Percentiles rank a stretch among this genome's conserved stretches.
These are phyloP conservation scores for Echiichthys vipera DNA, from an alignment of 2,797 vertebrate species.

Conservation along the genomic window DNA sequence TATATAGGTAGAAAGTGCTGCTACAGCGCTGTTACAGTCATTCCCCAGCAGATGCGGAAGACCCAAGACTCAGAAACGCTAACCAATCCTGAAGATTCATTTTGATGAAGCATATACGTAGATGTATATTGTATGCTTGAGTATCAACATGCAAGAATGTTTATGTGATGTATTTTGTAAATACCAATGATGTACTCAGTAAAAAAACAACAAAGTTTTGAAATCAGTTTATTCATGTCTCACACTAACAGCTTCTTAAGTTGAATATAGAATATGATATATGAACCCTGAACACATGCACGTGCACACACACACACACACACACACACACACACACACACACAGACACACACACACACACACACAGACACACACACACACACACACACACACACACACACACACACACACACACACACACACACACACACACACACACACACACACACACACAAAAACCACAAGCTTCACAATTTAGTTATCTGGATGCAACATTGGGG, in stretches of 20 bases:
- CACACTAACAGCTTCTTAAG: neutral
- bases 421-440: conserved; percentile 13
- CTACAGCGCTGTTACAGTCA: too few relatives aligned
- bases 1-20: too few relatives aligned
- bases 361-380: conserved; percentile 4
- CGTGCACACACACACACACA: neutral
- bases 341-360: conserved; percentile 8
- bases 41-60: too few relatives aligned
- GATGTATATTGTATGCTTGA: neutral
- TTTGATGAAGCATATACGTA: neutral
- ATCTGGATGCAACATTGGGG: conserved; percentile 80
- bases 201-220: conserved; percentile 4
- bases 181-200: neutral
- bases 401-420: conserved; percentile 10
- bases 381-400: conserved; percentile 5
- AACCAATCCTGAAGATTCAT: neutral
- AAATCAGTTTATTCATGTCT: conserved; percentile 45
- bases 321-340: conserved; percentile 5
- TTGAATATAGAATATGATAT: neutral
- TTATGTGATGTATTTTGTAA: neutral
- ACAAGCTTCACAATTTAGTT: conserved; percentile 74
- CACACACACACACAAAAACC: conserved; percentile 56
- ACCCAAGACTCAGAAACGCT: too few relatives aligned
- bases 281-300: conserved; percentile 45
- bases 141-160: neutral